Conservation (phyloP, 2,888 invertebrate genomes). For the Caenorhabditis drosophilae region DNA sequence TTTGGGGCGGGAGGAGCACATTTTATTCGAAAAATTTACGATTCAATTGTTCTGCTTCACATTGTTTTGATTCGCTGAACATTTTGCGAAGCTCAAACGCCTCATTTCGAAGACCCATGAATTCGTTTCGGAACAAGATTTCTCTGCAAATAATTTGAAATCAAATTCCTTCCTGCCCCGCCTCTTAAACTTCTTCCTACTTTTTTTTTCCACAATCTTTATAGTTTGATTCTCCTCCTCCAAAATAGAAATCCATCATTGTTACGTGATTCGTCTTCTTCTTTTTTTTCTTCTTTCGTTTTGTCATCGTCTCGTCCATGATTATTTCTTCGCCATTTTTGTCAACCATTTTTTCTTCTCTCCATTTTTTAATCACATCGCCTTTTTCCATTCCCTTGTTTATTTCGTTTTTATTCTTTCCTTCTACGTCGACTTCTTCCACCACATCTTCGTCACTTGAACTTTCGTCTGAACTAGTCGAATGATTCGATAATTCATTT, state of each 20-base stretch:
- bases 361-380: background rate
- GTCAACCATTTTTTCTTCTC: no score
- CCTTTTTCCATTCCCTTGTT: background rate
- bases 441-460: conserved; percentile 1
- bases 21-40: no score
- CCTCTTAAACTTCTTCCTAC: no score
- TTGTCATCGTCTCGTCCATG: background rate
- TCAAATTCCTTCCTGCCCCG: background rate
- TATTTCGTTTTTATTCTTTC: background rate
- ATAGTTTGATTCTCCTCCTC: conserved; percentile 29
- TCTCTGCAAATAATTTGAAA: conserved; percentile 23
- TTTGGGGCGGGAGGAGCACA: no score
- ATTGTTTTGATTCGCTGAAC: no score
- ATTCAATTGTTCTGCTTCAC: no score
- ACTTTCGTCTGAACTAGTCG: conserved; percentile 1
- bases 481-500: no score
- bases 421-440: conserved; percentile 1
- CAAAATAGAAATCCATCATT: conserved; percentile 35
- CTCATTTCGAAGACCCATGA: conserved; percentile 36
- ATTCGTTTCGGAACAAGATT: conserved; percentile 29
- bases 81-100: conserved; percentile 36
- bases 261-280: conserved; percentile 4
- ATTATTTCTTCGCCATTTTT: background rate
- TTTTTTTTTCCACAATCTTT: conserved; percentile 8
- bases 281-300: background rate